These are phyloP conservation scores for Linnaemya tessellans DNA, from an alignment of 2,888 invertebrate species.

Conservation along the genomic window DNA sequence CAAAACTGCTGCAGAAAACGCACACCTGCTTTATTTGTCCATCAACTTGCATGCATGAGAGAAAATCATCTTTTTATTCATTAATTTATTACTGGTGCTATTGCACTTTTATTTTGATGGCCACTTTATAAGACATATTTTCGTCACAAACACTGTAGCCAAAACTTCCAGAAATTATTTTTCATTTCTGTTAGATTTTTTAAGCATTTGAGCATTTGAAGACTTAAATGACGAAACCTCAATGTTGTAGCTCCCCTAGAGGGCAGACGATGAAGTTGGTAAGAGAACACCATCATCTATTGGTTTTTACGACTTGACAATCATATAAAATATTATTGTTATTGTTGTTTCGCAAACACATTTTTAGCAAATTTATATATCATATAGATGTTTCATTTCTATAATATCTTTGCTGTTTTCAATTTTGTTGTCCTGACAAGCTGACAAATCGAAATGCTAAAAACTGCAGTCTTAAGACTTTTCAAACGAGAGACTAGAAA, in stretches of 20 bases:
- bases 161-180: too few species aligned
- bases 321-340: constrained; percentile 13
- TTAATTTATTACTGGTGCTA: background rate
- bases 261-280: background rate
- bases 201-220: background rate
- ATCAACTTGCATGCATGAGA: too few species aligned
- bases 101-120: background rate
- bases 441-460: constrained; percentile 61
- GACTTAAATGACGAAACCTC: background rate
- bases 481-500: background rate
- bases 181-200: too few species aligned
- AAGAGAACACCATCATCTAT: background rate
- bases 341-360: constrained; percentile 5
- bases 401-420: background rate
- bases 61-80: background rate
- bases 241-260: background rate
- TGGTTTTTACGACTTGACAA: constrained; percentile 2
- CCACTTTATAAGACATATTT: too few species aligned
- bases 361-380: constrained; percentile 12
- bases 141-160: too few species aligned
- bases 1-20: too few species aligned
- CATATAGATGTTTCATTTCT: background rate
- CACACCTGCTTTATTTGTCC: too few species aligned
- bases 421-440: constrained; percentile 46
- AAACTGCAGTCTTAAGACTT: constrained; percentile 48